These are phyloP conservation scores for Anagrus nilaparvatae DNA, from an alignment of 1,140 invertebrate genomes.

Conservation along the genomic window DNA sequence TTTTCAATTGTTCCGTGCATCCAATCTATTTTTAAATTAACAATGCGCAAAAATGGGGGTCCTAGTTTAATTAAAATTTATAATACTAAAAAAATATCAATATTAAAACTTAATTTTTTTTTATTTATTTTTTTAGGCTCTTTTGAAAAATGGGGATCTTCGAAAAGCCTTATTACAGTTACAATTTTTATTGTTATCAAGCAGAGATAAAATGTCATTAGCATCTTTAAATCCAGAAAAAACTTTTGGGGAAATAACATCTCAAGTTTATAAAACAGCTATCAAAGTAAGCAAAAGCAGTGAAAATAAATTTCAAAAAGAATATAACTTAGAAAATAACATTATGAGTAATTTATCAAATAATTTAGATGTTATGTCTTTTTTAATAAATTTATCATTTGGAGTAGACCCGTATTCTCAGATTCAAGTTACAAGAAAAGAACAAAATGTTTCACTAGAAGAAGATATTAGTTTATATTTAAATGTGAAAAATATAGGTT, in stretches of 20 bases:
- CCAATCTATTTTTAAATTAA: too few species aligned
- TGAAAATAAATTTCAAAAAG: constrained; percentile 26
- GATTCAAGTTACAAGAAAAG: constrained; percentile 16
- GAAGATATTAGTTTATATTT: constrained; percentile 29
- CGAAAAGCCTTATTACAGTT: constrained; percentile 58
- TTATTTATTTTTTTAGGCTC: constrained; percentile 25
- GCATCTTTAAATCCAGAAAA: constrained; percentile 9
- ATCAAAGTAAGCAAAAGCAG: constrained; percentile 25
- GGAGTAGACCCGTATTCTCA: constrained; percentile 24
- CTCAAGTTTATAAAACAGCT: constrained; percentile 28
- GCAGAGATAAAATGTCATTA: constrained; percentile 14
- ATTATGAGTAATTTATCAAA: constrained; percentile 23
- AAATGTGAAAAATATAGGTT: constrained; percentile 14
- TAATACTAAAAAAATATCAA: too few species aligned
- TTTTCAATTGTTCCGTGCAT: too few species aligned
- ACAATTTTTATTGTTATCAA: constrained; percentile 54
- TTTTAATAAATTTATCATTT: constrained; percentile 26
- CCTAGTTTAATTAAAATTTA: too few species aligned
- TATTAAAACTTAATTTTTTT: background rate
- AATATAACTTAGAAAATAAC: background rate
- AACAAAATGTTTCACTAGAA: constrained; percentile 29
- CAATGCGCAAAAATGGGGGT: too few species aligned
- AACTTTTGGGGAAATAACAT: constrained; percentile 27
- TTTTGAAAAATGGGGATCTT: constrained; percentile 49
- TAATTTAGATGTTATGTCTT: constrained; percentile 27